phyloP scores from a whole-genome alignment of 92 coral and sea anemone genomes.

The Phenganax subtilis region DNA sequence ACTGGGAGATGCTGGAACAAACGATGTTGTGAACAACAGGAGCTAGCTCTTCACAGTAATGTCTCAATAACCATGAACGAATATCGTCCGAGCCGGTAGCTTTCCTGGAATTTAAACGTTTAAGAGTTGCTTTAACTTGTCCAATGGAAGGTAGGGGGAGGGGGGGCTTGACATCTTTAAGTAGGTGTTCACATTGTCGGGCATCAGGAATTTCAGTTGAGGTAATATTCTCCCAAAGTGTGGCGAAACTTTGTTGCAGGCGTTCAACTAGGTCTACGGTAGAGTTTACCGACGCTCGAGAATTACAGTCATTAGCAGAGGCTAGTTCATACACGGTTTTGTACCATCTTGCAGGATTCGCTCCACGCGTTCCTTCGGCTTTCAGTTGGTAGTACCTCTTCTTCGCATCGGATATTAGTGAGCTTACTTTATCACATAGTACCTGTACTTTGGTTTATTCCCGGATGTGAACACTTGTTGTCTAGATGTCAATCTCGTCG shows the following conservation, averaged over 20 bases:
- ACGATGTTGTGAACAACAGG: constrained; percentile 17
- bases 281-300: background rate
- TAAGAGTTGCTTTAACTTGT: constrained; percentile 12
- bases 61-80: constrained; percentile 8
- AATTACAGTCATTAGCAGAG: background rate
- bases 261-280: constrained; percentile 13
- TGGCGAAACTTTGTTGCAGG: constrained; percentile 14
- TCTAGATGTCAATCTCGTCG: background rate
- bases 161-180: background rate
- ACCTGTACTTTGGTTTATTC: background rate
- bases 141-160: constrained; percentile 16
- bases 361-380: constrained; percentile 3
- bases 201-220: background rate
- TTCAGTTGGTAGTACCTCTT: background rate
- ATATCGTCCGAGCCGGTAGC: background rate
- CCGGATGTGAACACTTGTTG: constrained; percentile 27
- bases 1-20: constrained; percentile 10
- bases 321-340: background rate
- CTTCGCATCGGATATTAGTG: constrained; percentile 22
- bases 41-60: constrained; percentile 18
- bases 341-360: background rate
- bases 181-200: background rate
- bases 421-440: constrained; percentile 15
- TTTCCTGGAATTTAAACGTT: background rate
- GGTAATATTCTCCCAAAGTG: background rate